A percentile compares a stretch with the other conserved stretches of the same genome.
Evolutionary conservation across 2,113 vertebrate species (phyloP).

Genomic region (Podarcis cretensis): DNA sequence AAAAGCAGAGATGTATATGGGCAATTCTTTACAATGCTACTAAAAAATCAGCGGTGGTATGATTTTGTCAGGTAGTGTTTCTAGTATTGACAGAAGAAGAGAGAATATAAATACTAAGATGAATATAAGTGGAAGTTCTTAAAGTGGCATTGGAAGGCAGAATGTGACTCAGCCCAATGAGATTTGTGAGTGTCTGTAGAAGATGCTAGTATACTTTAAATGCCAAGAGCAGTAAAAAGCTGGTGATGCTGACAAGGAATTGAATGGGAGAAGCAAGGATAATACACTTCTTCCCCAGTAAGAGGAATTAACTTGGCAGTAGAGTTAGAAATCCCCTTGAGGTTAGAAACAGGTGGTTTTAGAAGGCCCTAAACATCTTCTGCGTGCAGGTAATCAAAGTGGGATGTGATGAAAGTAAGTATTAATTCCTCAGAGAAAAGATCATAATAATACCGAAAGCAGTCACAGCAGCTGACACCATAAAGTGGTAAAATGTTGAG

Average conservation of each 20-base stretch:
- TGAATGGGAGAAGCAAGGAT: constrained; percentile 9
- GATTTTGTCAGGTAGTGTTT: not conserved
- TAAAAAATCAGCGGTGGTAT: not conserved
- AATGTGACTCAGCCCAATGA: not conserved
- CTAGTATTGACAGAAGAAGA: not conserved
- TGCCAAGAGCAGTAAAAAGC: not conserved
- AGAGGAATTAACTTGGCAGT: constrained; percentile 17
- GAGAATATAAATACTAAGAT: not conserved
- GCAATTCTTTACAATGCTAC: not conserved
- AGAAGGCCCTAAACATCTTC: not conserved
- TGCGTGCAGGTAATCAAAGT: constrained; percentile 5
- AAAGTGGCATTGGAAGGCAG: not conserved
- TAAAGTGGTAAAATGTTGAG: not conserved
- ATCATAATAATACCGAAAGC: constrained; percentile 9
- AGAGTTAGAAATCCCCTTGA: constrained; percentile 13
- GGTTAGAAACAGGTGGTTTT: not conserved
- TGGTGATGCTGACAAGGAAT: not conserved
- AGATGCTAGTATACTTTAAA: not conserved
- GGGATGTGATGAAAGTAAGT: constrained; percentile 9
- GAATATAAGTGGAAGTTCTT: not conserved
- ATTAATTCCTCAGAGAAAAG: constrained; percentile 17
- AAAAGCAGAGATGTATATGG: not conserved
- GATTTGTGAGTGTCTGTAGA: not conserved
- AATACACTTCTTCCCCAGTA: constrained; percentile 7
- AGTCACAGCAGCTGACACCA: not conserved